Conservation (phyloP, 1,140 invertebrate genomes). For the Idris sp. region DNA sequence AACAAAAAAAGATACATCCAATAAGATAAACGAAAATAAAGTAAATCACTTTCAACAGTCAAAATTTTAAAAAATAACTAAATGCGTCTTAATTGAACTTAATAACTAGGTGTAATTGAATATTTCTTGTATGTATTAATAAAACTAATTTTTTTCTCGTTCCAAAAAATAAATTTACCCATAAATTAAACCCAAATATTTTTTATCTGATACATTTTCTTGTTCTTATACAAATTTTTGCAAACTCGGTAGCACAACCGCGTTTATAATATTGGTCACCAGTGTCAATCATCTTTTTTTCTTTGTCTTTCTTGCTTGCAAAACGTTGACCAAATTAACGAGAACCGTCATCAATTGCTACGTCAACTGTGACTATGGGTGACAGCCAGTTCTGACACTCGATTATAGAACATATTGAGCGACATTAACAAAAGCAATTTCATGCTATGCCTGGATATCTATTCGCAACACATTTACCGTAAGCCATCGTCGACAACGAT, state of each 20-base stretch:
- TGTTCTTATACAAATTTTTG: too few species aligned
- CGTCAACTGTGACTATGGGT: constrained; percentile 50
- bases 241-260: constrained; percentile 1
- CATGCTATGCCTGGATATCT: constrained; percentile 34
- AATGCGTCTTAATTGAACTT: too few species aligned
- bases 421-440: constrained; percentile 56
- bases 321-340: constrained; percentile 40
- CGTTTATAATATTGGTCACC: constrained; percentile 21
- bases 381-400: constrained; percentile 55
- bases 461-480: constrained; percentile 33
- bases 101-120: too few species aligned
- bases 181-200: too few species aligned
- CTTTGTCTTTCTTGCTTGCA: constrained; percentile 13
- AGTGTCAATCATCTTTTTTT: constrained; percentile 20
- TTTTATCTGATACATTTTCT: too few species aligned
- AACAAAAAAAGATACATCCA: constrained; percentile 27
- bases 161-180: too few species aligned
- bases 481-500: constrained; percentile 32
- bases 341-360: constrained; percentile 51
- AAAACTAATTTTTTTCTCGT: too few species aligned
- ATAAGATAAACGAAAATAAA: constrained; percentile 28
- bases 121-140: too few species aligned
- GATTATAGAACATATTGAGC: constrained; percentile 52
- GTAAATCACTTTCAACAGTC: constrained; percentile 10
- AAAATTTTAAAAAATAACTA: too few species aligned